Evolutionary conservation across 2,888 invertebrate genomes (phyloP).

Genomic region (Notodonta ziczac): DNA sequence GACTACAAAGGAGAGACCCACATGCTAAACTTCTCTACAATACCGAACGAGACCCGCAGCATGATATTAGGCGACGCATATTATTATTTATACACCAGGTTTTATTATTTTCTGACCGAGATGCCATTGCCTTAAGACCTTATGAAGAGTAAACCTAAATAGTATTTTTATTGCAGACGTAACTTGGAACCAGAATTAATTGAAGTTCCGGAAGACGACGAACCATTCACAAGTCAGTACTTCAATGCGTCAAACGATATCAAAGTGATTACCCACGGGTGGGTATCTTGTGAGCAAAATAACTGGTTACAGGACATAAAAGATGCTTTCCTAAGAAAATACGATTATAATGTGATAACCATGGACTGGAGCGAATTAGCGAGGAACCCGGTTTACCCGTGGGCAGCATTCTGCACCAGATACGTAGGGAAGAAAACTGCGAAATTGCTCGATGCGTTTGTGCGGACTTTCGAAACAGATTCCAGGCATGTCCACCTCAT

Average conservation of each 20-base stretch:
- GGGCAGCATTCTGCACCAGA: slow-evolving; percentile 71
- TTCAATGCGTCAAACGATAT: slow-evolving; percentile 72
- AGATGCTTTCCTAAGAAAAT: slow-evolving; percentile 62
- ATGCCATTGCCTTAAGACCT: background rate
- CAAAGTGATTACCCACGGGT: slow-evolving; percentile 83
- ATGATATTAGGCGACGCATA: slow-evolving; percentile 66
- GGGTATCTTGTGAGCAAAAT: slow-evolving; percentile 70
- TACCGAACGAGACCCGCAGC: slow-evolving; percentile 54
- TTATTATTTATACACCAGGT: slow-evolving; percentile 78
- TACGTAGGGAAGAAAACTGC: slow-evolving; percentile 70
- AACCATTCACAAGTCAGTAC: slow-evolving; percentile 51
- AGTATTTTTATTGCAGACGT: slow-evolving; percentile 47
- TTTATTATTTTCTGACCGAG: slow-evolving; percentile 14
- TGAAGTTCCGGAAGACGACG: slow-evolving; percentile 45
- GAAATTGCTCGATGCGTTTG: slow-evolving; percentile 54
- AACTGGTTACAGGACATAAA: slow-evolving; percentile 73
- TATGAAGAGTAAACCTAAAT: background rate
- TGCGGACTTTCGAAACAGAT: slow-evolving; percentile 42
- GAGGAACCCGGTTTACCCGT: slow-evolving; percentile 66
- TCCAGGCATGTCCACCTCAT: slow-evolving; percentile 66
- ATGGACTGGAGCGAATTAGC: slow-evolving; percentile 78
- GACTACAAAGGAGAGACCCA: slow-evolving; percentile 71
- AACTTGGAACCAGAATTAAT: slow-evolving; percentile 62
- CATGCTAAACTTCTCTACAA: slow-evolving; percentile 64
- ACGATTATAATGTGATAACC: slow-evolving; percentile 78